phyloP scores from a whole-genome alignment of 2,113 vertebrate genomes.

The Prochilodus magdalenae region DNA sequence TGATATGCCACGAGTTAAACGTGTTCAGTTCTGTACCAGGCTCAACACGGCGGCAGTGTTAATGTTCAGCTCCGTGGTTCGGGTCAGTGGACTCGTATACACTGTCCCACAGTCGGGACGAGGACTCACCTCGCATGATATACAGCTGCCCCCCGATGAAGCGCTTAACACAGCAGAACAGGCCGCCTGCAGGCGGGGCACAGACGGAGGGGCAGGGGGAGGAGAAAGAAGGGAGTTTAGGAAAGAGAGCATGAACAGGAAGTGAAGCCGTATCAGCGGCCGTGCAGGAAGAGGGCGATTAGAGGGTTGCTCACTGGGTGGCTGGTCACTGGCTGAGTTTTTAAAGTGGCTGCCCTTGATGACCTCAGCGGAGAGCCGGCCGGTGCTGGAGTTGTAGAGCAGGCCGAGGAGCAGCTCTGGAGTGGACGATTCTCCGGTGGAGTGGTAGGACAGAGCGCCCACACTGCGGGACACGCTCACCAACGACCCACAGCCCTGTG shows the following conservation, averaged over 20 bases:
- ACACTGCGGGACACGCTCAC: conserved; percentile 91
- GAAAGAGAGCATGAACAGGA: conserved; percentile 46
- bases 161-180: conserved; percentile 99
- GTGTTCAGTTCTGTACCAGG: no score
- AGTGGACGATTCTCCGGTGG: conserved; percentile 85
- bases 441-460: conserved; percentile 89
- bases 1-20: no score
- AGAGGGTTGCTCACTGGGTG: conserved; percentile 86
- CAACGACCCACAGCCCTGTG: conserved; percentile 92
- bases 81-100: no score
- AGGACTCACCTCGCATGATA: conserved; percentile 97
- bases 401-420: conserved; percentile 95
- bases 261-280: neutral
- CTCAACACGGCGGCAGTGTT: no score
- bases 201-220: conserved; percentile 60
- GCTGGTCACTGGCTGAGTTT: conserved; percentile 92
- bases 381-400: conserved; percentile 93
- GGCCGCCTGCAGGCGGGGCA: conserved; percentile 90
- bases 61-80: no score
- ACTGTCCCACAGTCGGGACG: no score
- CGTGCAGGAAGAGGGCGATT: neutral
- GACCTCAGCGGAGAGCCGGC: conserved; percentile 93
- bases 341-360: conserved; percentile 99
- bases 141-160: conserved; percentile 99
- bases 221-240: conserved; percentile 32